Conservation (phyloP, 2,113 vertebrate species). For the Thunnus thynnus region DNA sequence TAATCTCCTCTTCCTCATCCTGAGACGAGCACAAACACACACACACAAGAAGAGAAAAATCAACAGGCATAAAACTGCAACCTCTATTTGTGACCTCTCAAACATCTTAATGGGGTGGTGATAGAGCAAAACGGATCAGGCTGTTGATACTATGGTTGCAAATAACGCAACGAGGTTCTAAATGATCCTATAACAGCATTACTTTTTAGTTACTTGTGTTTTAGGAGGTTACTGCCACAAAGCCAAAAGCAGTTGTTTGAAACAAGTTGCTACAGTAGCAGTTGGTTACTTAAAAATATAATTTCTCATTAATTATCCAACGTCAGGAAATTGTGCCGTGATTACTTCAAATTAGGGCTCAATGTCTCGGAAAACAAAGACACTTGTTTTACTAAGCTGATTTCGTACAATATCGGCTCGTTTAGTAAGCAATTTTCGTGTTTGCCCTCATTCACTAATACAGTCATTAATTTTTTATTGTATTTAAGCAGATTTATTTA, state of each 20-base stretch:
- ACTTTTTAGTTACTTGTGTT: slow-evolving; percentile 61
- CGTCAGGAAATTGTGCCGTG: slow-evolving; percentile 36
- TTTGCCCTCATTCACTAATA: slow-evolving; percentile 38
- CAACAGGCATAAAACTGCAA: slow-evolving; percentile 6
- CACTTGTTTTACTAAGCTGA: slow-evolving; percentile 32
- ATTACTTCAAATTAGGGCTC: slow-evolving; percentile 52
- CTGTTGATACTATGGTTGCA: not conserved
- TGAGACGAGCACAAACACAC: slow-evolving; percentile 34
- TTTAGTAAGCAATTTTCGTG: slow-evolving; percentile 25
- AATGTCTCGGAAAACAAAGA: slow-evolving; percentile 17
- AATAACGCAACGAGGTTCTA: slow-evolving; percentile 50
- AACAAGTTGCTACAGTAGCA: slow-evolving; percentile 25
- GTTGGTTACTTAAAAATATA: slow-evolving; percentile 26
- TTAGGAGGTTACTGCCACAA: slow-evolving; percentile 29
- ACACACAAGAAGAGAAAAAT: slow-evolving; percentile 25
- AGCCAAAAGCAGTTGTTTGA: slow-evolving; percentile 21
- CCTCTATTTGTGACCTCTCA: slow-evolving; percentile 18
- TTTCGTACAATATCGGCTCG: slow-evolving; percentile 32
- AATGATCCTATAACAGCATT: slow-evolving; percentile 56
- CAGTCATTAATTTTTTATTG: slow-evolving; percentile 10
- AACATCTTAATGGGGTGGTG: slow-evolving; percentile 6
- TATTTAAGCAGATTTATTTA: slow-evolving; percentile 28
- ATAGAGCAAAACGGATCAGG: slow-evolving; percentile 29
- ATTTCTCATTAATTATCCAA: slow-evolving; percentile 51
- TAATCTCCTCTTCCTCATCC: slow-evolving; percentile 98